These are phyloP conservation scores for Palythoa caribaeorum DNA, from an alignment of 92 coral and sea anemone genomes.

Conservation along the genomic window DNA sequence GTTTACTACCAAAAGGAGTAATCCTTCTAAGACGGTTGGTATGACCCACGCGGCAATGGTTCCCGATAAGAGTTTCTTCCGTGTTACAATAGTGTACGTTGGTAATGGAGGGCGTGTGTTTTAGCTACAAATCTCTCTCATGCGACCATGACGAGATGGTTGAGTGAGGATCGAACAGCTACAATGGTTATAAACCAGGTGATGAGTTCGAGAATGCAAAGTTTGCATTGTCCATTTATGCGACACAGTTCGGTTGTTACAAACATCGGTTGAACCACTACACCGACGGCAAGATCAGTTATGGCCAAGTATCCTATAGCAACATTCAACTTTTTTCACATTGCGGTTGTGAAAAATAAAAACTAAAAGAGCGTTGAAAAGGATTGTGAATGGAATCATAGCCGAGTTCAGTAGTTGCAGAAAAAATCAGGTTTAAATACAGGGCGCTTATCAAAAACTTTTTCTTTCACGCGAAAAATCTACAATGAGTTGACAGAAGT, in stretches of 20 bases:
- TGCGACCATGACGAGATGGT: background rate
- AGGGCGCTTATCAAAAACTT: background rate
- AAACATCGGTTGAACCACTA: background rate
- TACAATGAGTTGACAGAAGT: background rate
- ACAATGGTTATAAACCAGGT: background rate
- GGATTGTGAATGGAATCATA: background rate
- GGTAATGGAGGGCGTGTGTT: background rate
- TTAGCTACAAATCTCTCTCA: background rate
- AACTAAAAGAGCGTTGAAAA: background rate
- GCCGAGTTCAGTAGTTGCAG: too few relatives aligned
- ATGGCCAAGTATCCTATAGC: background rate
- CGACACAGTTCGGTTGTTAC: background rate
- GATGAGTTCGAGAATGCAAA: background rate
- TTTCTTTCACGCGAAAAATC: background rate
- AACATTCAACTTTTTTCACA: background rate
- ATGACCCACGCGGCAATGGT: background rate
- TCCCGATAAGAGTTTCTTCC: background rate
- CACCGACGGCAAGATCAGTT: background rate
- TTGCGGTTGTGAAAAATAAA: background rate
- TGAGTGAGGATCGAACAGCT: background rate
- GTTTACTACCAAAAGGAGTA: background rate
- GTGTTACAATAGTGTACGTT: background rate
- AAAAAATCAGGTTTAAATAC: background rate
- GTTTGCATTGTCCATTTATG: background rate
- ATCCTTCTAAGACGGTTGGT: background rate